These are phyloP conservation scores for Brachynemurus nebulosus DNA, from an alignment of 2,888 invertebrate genomes.

Conservation along the genomic window DNA sequence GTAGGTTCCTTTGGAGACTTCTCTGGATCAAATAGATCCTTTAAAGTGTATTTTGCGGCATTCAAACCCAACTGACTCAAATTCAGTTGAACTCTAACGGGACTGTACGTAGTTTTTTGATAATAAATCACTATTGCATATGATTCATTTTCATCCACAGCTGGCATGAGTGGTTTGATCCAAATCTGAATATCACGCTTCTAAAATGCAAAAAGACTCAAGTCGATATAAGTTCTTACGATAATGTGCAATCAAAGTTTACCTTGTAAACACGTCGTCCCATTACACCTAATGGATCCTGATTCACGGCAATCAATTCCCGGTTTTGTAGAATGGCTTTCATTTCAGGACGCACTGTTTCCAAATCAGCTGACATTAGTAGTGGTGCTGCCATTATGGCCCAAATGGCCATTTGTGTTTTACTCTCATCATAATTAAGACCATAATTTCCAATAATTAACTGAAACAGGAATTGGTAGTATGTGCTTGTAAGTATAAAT, in stretches of 20 bases:
- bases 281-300: slow-evolving; percentile 50
- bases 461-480: slow-evolving; percentile 22
- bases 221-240: neutral
- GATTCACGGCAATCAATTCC: slow-evolving; percentile 48
- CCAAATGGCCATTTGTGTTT: slow-evolving; percentile 64
- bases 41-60: neutral
- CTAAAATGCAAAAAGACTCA: neutral
- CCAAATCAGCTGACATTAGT: slow-evolving; percentile 55
- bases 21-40: slow-evolving; percentile 3
- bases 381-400: slow-evolving; percentile 55
- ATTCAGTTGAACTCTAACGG: neutral
- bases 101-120: neutral
- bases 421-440: slow-evolving; percentile 49
- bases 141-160: neutral
- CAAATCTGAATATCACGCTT: neutral
- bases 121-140: neutral
- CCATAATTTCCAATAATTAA: slow-evolving; percentile 47
- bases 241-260: slow-evolving; percentile 15
- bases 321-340: slow-evolving; percentile 47
- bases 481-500: neutral
- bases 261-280: slow-evolving; percentile 36
- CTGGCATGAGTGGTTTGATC: neutral
- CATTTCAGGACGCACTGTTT: slow-evolving; percentile 41
- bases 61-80: neutral
- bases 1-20: neutral